A percentile compares a stretch with the other conserved stretches of the same genome.
These are phyloP conservation scores for Trichonephila clavata DNA, from an alignment of 1,140 invertebrate species.

Conservation along the genomic window DNA sequence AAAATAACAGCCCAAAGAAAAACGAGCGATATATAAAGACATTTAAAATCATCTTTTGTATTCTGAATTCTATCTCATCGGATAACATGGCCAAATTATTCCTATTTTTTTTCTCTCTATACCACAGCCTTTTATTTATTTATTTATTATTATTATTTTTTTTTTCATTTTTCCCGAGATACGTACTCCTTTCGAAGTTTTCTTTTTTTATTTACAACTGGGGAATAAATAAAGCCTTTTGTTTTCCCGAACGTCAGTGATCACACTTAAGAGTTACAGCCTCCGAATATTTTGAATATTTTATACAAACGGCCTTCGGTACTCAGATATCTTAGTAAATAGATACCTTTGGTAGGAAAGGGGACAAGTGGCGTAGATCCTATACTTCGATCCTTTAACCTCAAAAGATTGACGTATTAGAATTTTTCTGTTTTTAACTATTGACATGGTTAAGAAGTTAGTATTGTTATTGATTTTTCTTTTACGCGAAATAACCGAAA, in stretches of 20 bases:
- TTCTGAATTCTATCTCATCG: constrained; percentile 64
- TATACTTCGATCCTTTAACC: too few relatives aligned
- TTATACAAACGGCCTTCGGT: constrained; percentile 66
- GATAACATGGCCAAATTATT: constrained; percentile 69
- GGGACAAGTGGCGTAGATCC: not conserved
- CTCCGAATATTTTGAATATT: constrained; percentile 73
- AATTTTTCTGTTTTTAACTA: too few relatives aligned
- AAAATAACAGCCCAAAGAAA: constrained; percentile 65
- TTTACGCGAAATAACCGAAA: too few relatives aligned
- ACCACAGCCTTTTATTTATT: constrained; percentile 39
- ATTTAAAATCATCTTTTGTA: constrained; percentile 75
- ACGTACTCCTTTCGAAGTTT: constrained; percentile 59
- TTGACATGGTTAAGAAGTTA: too few relatives aligned
- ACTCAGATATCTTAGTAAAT: constrained; percentile 37
- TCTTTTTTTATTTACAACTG: constrained; percentile 67
- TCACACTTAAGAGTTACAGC: constrained; percentile 69
- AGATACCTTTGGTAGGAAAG: not conserved
- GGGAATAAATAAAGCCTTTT: constrained; percentile 71
- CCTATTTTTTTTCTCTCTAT: constrained; percentile 27
- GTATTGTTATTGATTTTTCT: too few relatives aligned
- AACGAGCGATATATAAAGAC: constrained; percentile 68
- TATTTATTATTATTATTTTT: constrained; percentile 30
- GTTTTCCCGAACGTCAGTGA: constrained; percentile 66
- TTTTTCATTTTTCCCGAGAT: constrained; percentile 64
- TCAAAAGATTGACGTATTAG: too few relatives aligned